Percentiles rank a stretch among this genome's conserved stretches.
phyloP scores from a whole-genome alignment of 2,797 vertebrate species.

The Gambelia wislizenii region DNA sequence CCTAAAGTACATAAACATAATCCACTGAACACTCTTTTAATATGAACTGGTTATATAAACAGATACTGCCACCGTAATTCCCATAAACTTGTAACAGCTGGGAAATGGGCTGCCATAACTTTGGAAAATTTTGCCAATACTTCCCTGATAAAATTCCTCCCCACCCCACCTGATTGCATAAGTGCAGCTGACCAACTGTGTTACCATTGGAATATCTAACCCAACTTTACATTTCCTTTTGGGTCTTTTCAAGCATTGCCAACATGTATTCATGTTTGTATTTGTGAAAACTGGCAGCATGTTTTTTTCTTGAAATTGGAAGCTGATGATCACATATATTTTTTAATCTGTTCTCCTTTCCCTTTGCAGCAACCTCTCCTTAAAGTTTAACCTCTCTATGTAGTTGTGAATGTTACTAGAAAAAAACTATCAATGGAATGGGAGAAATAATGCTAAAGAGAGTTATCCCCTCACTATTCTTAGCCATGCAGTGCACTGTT shows the following conservation, averaged over 20 bases:
- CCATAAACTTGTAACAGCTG: background rate
- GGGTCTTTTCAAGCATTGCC: background rate
- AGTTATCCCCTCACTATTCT: background rate
- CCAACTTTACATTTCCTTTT: background rate
- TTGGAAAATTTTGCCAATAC: background rate
- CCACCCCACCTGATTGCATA: background rate
- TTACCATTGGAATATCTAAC: background rate
- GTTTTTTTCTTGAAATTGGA: background rate
- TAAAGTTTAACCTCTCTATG: too few relatives aligned
- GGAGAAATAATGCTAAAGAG: background rate
- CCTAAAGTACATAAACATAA: background rate
- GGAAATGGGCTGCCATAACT: background rate
- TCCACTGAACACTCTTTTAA: background rate
- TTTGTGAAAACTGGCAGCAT: background rate
- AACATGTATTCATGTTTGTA: background rate
- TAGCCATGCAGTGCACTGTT: background rate
- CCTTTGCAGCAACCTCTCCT: background rate
- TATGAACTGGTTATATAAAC: background rate
- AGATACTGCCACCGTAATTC: background rate
- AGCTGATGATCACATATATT: background rate
- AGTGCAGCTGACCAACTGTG: too few relatives aligned
- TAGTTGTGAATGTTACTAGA: background rate
- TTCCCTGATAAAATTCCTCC: background rate
- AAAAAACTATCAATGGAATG: background rate
- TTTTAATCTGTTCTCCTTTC: background rate